Conservation (phyloP, 2,113 vertebrate species). For the Gavialis gangeticus region DNA sequence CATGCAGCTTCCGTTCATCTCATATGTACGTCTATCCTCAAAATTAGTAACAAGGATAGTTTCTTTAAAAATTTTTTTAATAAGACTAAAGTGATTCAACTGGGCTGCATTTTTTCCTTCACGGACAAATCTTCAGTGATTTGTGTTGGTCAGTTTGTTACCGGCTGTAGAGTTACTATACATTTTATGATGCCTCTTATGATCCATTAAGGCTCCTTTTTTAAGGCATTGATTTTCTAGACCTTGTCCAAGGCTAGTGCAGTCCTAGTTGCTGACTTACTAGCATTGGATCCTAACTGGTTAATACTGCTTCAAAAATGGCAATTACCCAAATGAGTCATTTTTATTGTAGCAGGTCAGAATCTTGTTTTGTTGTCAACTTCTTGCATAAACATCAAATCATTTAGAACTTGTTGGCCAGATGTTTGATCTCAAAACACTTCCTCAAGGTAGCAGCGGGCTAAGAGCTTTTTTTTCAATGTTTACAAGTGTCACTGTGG, state of each 20-base stretch:
- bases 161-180: background rate
- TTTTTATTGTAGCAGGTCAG: background rate
- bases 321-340: background rate
- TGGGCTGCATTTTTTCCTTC: background rate
- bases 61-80: background rate
- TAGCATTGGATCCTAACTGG: background rate
- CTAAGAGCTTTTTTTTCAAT: background rate
- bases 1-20: background rate
- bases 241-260: background rate
- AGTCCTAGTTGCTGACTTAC: background rate
- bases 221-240: background rate
- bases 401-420: background rate
- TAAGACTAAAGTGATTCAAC: background rate
- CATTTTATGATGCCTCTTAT: background rate
- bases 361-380: background rate
- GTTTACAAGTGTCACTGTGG: background rate
- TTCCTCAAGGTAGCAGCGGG: background rate
- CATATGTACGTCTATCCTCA: rapidly evolving
- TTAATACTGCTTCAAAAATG: background rate
- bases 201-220: background rate
- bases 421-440: background rate
- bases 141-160: slow-evolving; percentile 11
- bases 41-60: background rate
- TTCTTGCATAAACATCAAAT: background rate
- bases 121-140: background rate